Evolutionary conservation across 2,797 vertebrate genomes (phyloP).

Genomic region (Enteromius anoplus): DNA sequence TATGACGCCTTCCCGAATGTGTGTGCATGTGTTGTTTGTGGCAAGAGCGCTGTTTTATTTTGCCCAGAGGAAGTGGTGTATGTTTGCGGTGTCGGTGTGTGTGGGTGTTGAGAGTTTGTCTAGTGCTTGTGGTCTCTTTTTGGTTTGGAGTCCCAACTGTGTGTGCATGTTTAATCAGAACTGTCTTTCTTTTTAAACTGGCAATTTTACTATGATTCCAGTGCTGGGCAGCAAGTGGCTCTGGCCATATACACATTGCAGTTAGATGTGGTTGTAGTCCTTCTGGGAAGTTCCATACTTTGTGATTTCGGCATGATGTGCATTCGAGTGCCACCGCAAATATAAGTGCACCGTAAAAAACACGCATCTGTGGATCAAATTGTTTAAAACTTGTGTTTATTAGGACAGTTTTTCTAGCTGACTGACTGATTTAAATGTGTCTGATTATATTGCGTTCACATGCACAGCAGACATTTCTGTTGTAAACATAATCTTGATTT

Average conservation of each 20-base stretch:
- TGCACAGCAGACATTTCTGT: background rate
- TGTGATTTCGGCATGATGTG: constrained; percentile 3
- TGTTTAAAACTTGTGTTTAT: constrained; percentile 28
- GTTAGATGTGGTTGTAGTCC: background rate
- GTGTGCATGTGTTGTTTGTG: constrained; percentile 33
- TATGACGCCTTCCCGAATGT: constrained; percentile 3
- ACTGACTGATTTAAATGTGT: constrained; percentile 12
- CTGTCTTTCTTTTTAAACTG: background rate
- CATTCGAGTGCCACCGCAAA: background rate
- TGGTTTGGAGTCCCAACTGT: constrained; percentile 29
- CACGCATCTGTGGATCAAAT: constrained; percentile 7
- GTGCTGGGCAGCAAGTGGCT: constrained; percentile 31
- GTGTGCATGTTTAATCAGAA: constrained; percentile 29
- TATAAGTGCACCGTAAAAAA: constrained; percentile 8
- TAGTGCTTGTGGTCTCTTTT: constrained; percentile 56
- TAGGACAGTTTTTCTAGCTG: constrained; percentile 25
- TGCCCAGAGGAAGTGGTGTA: constrained; percentile 56
- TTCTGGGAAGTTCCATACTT: background rate
- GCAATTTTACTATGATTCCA: constrained; percentile 38
- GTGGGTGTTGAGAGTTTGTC: constrained; percentile 52
- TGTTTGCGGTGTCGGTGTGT: constrained; percentile 47
- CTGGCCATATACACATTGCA: constrained; percentile 9
- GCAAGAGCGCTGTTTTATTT: constrained; percentile 46
- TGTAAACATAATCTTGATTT: constrained; percentile 4
- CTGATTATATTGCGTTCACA: constrained; percentile 4